A percentile compares a stretch with the other conserved stretches of the same genome.
Evolutionary conservation across 2,113 vertebrate species (phyloP).

Genomic region (Tragulus kanchil): DNA sequence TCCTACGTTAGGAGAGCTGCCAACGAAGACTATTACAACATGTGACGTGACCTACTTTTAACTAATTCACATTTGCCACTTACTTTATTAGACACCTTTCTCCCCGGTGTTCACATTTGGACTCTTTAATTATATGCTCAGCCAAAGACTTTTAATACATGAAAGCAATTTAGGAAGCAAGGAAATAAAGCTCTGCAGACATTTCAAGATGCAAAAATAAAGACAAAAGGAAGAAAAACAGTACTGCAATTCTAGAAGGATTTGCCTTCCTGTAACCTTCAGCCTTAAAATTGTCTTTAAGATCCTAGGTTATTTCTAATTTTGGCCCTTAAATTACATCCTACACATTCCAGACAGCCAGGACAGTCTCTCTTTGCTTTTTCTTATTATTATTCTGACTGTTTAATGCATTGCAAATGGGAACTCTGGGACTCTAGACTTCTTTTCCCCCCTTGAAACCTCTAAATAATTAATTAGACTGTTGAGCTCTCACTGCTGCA

Average conservation of each 20-base stretch:
- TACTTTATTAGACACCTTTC: slow-evolving; percentile 82
- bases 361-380: background rate
- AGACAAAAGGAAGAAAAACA: slow-evolving; percentile 56
- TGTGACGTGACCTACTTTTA: slow-evolving; percentile 80
- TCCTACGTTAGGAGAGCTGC: slow-evolving; percentile 60
- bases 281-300: slow-evolving; percentile 65
- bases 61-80: slow-evolving; percentile 80
- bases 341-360: slow-evolving; percentile 60
- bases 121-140: slow-evolving; percentile 60
- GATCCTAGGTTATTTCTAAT: slow-evolving; percentile 72
- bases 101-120: slow-evolving; percentile 73
- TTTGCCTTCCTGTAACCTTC: slow-evolving; percentile 49
- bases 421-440: slow-evolving; percentile 59
- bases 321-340: slow-evolving; percentile 53
- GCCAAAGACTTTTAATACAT: slow-evolving; percentile 53
- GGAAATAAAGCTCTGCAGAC: slow-evolving; percentile 38
- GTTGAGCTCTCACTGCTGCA: slow-evolving; percentile 62
- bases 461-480: slow-evolving; percentile 82
- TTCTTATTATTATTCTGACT: slow-evolving; percentile 73
- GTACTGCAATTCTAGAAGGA: slow-evolving; percentile 51
- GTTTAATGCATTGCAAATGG: slow-evolving; percentile 77
- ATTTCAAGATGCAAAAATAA: slow-evolving; percentile 66
- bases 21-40: slow-evolving; percentile 68
- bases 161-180: slow-evolving; percentile 75
- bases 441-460: slow-evolving; percentile 60